These are phyloP conservation scores for Rattus norvegicus DNA, from an alignment of 2,113 vertebrate genomes.

Conservation along the genomic window GRCr8 NC_086035.1:92919501-92920000, in stretches of 20 bases:
- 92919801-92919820: neutral
- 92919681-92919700: neutral
- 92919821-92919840: neutral
- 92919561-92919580: neutral
- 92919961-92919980: neutral
- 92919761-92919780: neutral
- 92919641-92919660: neutral
- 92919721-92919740: neutral
- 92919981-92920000: neutral
- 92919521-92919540: neutral
- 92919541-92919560: neutral
- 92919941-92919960: neutral
- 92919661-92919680: too few relatives aligned
- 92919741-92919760: neutral
- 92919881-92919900: neutral
- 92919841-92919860: neutral
- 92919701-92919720: neutral
- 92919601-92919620: neutral
- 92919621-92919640: neutral
- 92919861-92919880: neutral
- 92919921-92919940: neutral
- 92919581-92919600: neutral
- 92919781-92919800: neutral
- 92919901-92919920: neutral
- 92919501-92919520: conserved; percentile 44